Evolutionary conservation across 2,888 invertebrate species (phyloP).

Genomic region (Pelosia muscerda): DNA sequence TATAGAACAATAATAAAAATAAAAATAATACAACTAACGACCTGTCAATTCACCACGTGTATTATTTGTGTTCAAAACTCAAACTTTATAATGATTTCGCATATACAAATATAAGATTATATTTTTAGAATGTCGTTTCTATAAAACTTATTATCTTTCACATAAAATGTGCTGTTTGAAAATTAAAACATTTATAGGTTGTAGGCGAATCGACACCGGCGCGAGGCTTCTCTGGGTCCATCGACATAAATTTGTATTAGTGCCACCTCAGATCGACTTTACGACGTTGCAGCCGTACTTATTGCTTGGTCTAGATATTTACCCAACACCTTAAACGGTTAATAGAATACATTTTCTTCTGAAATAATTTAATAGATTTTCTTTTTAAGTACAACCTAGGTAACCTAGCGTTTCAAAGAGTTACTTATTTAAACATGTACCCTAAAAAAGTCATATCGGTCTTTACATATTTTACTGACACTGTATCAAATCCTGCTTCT

Average conservation of each 20-base stretch:
- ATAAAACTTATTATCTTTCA: slow-evolving; percentile 58
- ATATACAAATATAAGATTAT: background rate
- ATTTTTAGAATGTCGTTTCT: slow-evolving; percentile 28
- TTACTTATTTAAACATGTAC: background rate
- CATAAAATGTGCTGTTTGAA: slow-evolving; percentile 69
- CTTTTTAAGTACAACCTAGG: background rate
- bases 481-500: background rate
- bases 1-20: background rate
- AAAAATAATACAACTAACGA: background rate
- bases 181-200: slow-evolving; percentile 83
- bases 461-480: background rate
- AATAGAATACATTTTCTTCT: slow-evolving; percentile 49
- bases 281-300: slow-evolving; percentile 80
- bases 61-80: background rate
- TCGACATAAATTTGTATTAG: slow-evolving; percentile 86
- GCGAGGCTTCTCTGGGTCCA: slow-evolving; percentile 70
- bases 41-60: background rate
- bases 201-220: slow-evolving; percentile 75
- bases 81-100: background rate
- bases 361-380: background rate
- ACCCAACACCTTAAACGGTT: slow-evolving; percentile 69
- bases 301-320: slow-evolving; percentile 77
- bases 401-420: background rate
- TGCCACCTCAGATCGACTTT: slow-evolving; percentile 85
- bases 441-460: background rate